Base-by-base conservation (phyloP, 2,888 invertebrate species). In the Poecilobothrus nobilitatus region DNA sequence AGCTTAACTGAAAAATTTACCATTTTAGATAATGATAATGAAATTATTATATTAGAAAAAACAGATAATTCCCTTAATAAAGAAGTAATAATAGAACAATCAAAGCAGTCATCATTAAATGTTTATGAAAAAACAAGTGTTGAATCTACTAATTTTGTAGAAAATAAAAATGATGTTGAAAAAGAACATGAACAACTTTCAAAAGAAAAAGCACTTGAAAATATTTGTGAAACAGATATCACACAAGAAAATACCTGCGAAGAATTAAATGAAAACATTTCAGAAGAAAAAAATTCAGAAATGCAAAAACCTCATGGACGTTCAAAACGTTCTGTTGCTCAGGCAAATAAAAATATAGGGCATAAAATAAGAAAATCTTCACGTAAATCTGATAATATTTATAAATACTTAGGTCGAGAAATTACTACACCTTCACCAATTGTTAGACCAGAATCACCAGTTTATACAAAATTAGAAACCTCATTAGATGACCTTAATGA, bases 321-420 rank as follows among this genome's bases (percentile, higher is more conserved):
- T 12, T 27, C 12, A 10, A 63, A 63, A 27, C 63, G 63, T 63
- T 53, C n/a, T 18, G 18, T 53, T 53, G 15, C 18, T 5, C 53
- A 27, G 12, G 3, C 10, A 63, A 63, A 27, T 15, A 63, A 53
- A 53, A 53, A 2, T 18, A 12, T 53, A 15, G n/a, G 53, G 1
- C 22, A 63, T 10, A 27, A 22, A 63, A 63, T 63, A 27, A 10
- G 63, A 12, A 63, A 63, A 27, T 63, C 63, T 12, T 63, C 63
- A 6, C 12, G 63, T 12, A 63, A 63, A 63, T 63, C 63, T 27
- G 63, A 63, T 27, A 63, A 63, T 27, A 63, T 63, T 27, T 63
- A 63, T 18, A 63, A 63, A 18, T n/a, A n/a, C 27, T 27, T 63
- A 18, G 63, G 63, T 4, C 63, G 63, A 15, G 63, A 63, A 63